Base-by-base conservation (phyloP, 2,113 vertebrate species). In the Oreochromis tanganicae region DNA sequence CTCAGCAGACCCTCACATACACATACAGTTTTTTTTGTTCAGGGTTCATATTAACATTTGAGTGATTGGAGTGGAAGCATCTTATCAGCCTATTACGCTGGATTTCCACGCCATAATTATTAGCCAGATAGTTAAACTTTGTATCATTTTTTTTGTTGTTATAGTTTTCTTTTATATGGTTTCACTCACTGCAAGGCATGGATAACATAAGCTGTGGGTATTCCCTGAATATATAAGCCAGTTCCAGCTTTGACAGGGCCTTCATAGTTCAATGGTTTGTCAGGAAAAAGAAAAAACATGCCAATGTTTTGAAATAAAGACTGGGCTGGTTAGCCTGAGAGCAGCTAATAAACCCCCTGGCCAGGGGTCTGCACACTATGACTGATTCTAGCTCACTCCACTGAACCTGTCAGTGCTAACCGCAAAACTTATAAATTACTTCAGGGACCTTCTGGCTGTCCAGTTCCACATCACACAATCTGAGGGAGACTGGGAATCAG, bases 321-420 rank as follows among this genome's bases (percentile, higher is more conserved):
- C 71, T 86, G 91, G 85, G 82, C 83, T 68, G 54, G 91, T 86
- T 87, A 89, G 48, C 13, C 73, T 43, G 71, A 84, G 63, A 92
- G 80, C 34, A 48, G 89, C 83, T 93, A 94, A 94, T 92, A 93
- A 95, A 93, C 91, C 92, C 93, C 92, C 83, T 16, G 61, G 87
- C 87, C 66, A 87, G 79, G 81, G 88, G 89, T 88, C 82, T 83
- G 68, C 85, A 63, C 59, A 87, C 66, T 83, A 81, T 80, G 88
- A 87, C 93, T 86, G 90, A 93, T 92, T 87, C 86, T 32, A 19
- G 54, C 71, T 91, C 32, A 91, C 90, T 93, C 86, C 87, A 78
- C 83, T 92, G 92, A 94, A 91, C 83, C 88, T 27, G 52, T 91
- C 6, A 43, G 54, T 13, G 36, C 83, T n/a, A 75, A 63, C n/a